Evolutionary conservation across 2,113 vertebrate species (phyloP).

Genomic region (Microcebus murinus): DNA sequence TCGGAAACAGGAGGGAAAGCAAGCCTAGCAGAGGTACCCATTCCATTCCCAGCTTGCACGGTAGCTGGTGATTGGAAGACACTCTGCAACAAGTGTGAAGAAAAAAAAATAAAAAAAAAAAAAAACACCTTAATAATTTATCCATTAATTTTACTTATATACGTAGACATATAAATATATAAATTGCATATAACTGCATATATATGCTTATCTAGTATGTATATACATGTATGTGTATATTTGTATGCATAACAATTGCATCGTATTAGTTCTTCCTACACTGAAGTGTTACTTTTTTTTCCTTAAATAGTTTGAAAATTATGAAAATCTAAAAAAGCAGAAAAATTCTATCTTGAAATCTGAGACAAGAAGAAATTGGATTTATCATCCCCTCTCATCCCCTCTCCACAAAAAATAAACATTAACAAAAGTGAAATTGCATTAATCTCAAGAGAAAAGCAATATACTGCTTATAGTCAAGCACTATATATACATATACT

Average conservation of each 20-base stretch:
- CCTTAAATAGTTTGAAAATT: conserved; percentile 1
- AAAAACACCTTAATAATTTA: not conserved
- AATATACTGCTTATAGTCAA: not conserved
- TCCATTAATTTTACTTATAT: not conserved
- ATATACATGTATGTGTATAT: not conserved
- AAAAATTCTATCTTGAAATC: conserved; percentile 9
- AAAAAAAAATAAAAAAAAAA: too few species aligned
- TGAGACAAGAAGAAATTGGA: not conserved
- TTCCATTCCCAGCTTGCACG: too few species aligned
- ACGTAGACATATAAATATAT: not conserved
- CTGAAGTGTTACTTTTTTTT: not conserved
- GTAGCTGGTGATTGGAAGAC: too few species aligned
- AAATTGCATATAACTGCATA: not conserved
- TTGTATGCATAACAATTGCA: not conserved
- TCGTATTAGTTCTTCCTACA: not conserved
- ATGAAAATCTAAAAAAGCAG: not conserved
- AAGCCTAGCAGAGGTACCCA: too few species aligned
- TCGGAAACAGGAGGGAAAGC: too few species aligned
- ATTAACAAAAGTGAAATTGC: not conserved
- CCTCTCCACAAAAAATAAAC: too few species aligned
- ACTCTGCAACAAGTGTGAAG: too few species aligned
- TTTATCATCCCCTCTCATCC: not conserved
- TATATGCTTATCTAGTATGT: not conserved
- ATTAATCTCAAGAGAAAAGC: conserved; percentile 16
- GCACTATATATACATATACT: not conserved